These are phyloP conservation scores for Aethina tumida DNA, from an alignment of 1,140 invertebrate genomes.

Conservation along the genomic window DNA sequence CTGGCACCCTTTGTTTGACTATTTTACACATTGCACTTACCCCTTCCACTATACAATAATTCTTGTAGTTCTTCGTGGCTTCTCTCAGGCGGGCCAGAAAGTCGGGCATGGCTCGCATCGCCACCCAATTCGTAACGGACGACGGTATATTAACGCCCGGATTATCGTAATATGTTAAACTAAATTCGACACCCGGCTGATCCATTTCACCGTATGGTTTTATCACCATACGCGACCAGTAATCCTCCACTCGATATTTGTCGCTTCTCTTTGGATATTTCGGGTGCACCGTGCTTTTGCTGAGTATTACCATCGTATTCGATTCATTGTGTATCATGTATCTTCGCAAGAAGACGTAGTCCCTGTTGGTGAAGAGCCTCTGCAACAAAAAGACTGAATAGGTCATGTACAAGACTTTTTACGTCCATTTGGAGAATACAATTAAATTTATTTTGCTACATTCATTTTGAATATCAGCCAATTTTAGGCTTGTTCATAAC, in stretches of 20 bases:
- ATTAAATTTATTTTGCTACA: too few relatives aligned
- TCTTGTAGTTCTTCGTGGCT: slow-evolving; percentile 30
- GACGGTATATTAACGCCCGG: slow-evolving; percentile 63
- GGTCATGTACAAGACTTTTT: too few relatives aligned
- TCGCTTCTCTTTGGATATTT: slow-evolving; percentile 44
- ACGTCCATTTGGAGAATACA: too few relatives aligned
- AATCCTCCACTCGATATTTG: slow-evolving; percentile 61
- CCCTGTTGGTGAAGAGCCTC: slow-evolving; percentile 73
- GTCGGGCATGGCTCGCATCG: slow-evolving; percentile 38
- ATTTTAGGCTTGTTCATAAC: too few relatives aligned
- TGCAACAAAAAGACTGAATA: slow-evolving; percentile 34
- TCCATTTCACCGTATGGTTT: slow-evolving; percentile 52
- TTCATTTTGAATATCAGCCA: too few relatives aligned
- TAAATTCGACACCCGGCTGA: slow-evolving; percentile 63
- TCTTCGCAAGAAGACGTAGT: slow-evolving; percentile 75
- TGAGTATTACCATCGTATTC: slow-evolving; percentile 50
- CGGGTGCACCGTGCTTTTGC: slow-evolving; percentile 50
- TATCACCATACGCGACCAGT: slow-evolving; percentile 82
- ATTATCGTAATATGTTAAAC: slow-evolving; percentile 80
- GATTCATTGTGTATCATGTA: slow-evolving; percentile 49
- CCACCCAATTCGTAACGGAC: slow-evolving; percentile 56
- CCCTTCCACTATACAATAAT: slow-evolving; percentile 25
- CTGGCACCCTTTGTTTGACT: slow-evolving; percentile 1
- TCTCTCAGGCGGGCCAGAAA: slow-evolving; percentile 29
- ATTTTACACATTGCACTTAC: slow-evolving; percentile 15